phyloP scores from a whole-genome alignment of 2,888 invertebrate species.

The Melolontha melolontha region DNA sequence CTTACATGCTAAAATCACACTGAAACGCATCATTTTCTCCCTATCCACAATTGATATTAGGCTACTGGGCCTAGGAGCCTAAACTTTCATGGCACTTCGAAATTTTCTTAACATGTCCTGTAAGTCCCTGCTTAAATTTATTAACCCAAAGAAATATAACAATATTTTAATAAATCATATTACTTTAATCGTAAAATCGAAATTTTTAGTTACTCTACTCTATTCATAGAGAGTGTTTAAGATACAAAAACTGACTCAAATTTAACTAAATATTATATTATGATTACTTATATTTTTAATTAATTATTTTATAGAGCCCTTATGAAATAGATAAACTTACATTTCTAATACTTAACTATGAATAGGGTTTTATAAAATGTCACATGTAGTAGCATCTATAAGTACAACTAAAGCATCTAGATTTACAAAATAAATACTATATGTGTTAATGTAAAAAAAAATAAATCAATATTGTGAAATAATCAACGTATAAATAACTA shows the following conservation, averaged over 20 bases:
- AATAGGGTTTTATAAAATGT: constrained; percentile 24
- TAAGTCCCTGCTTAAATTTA: background rate
- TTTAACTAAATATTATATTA: background rate
- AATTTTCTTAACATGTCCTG: background rate
- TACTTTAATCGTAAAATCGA: too few relatives aligned
- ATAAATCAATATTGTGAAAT: background rate
- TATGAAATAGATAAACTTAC: background rate
- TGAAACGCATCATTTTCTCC: constrained; percentile 32
- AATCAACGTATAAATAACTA: background rate
- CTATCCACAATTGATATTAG: constrained; percentile 36
- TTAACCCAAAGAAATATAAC: too few relatives aligned
- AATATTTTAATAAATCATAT: too few relatives aligned
- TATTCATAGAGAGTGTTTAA: too few relatives aligned
- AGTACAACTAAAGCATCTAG: constrained; percentile 31
- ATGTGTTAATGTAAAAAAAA: background rate
- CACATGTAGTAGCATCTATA: constrained; percentile 21
- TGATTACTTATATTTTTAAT: background rate
- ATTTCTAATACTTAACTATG: constrained; percentile 17
- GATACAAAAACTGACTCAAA: background rate
- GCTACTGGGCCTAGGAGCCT: background rate
- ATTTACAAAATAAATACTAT: constrained; percentile 25
- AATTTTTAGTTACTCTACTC: too few relatives aligned
- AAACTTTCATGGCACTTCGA: constrained; percentile 23
- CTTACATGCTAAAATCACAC: constrained; percentile 42
- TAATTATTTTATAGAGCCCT: background rate